A percentile compares a stretch with the other conserved stretches of the same genome.
Conservation (phyloP, 2,888 invertebrate species). For the Caenorhabditis sp. region DNA sequence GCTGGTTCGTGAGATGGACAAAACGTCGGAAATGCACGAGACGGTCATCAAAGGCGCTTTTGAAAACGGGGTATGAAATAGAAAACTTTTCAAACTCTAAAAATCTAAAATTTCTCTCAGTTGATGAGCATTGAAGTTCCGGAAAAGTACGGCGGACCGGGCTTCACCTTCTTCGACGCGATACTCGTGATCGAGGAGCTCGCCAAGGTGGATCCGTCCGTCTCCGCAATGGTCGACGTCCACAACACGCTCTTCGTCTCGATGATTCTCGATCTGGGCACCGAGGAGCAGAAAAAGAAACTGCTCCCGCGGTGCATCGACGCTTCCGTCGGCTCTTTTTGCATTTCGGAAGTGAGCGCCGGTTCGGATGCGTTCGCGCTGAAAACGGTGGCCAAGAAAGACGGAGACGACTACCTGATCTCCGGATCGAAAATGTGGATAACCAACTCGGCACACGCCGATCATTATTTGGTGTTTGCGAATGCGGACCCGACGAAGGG, state of each 20-base stretch:
- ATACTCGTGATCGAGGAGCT: conserved; percentile 93
- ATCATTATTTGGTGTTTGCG: conserved; percentile 85
- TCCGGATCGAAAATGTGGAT: conserved; percentile 99
- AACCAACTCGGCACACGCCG: conserved; percentile 93
- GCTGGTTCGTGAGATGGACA: conserved; percentile 93
- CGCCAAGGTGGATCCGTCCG: conserved; percentile 89
- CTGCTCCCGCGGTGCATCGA: conserved; percentile 90
- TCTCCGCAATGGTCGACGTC: conserved; percentile 92
- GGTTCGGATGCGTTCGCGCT: conserved; percentile 97
- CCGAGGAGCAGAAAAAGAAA: conserved; percentile 90
- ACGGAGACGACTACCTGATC: conserved; percentile 90
- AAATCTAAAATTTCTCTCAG: conserved; percentile 11
- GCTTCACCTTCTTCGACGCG: conserved; percentile 90
- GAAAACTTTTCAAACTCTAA: not conserved
- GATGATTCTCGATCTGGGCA: conserved; percentile 88
- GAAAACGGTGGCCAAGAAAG: conserved; percentile 88
- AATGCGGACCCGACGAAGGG: conserved; percentile 74
- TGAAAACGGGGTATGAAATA: conserved; percentile 86
- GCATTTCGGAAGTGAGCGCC: conserved; percentile 90
- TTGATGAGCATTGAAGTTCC: conserved; percentile 93
- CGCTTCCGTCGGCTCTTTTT: conserved; percentile 83
- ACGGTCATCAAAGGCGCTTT: conserved; percentile 84
- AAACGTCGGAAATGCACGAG: conserved; percentile 87
- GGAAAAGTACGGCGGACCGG: conserved; percentile 86
- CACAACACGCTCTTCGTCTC: conserved; percentile 95